Base-by-base conservation (phyloP, 2,113 vertebrate genomes). In the Aplodontia rufa region DNA sequence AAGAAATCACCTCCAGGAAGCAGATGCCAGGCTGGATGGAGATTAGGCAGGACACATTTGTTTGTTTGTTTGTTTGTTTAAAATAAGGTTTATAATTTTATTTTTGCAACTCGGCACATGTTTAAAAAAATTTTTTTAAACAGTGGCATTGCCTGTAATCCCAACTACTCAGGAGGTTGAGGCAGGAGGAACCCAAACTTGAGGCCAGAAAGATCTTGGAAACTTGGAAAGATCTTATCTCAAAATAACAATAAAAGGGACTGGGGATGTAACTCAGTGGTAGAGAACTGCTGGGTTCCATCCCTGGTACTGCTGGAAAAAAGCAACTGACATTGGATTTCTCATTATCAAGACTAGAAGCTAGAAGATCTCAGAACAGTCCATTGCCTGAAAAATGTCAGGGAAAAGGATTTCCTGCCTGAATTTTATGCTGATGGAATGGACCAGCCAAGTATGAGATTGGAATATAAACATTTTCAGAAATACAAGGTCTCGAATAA, bases 351-450 rank as follows among this genome's bases (percentile, higher is more conserved):
- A 79, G 45, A 0, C 55, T 8, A 6, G 45, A 45, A 62, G 68
- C 79, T 79, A 28, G 47, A 69, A 71, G n/a, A 35, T 24, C 62
- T 66, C 40, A 30, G 55, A 81, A 49, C 3, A 45, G 45, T 35
- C 68, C 13, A 47, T 30, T 5, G 17, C 88, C 80, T 83, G 87
- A n/a, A 69, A 47, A 87, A 35, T 74, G 80, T 17, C 35, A 64
- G 20, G 64, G 62, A 51, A 80, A 95, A 90, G 40, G 81, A 68
- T 76, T 89, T 88, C 72, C 86, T 88, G 71, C 71, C 81, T 68
- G 92, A 66, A 42, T n/a, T 87, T 16, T 30, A 16, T 11, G 71
- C 62, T 74, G 42, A 3, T 10, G 6, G 82, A 75, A 49, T 87
- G 17, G 32, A 69, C 79, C 49, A 17, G 51, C 45, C 64, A 30